Evolutionary conservation across 2,888 invertebrate species (phyloP), one percentile per base, ranked within the genome.

Genomic region (Platynereis dumerilii): DNA sequence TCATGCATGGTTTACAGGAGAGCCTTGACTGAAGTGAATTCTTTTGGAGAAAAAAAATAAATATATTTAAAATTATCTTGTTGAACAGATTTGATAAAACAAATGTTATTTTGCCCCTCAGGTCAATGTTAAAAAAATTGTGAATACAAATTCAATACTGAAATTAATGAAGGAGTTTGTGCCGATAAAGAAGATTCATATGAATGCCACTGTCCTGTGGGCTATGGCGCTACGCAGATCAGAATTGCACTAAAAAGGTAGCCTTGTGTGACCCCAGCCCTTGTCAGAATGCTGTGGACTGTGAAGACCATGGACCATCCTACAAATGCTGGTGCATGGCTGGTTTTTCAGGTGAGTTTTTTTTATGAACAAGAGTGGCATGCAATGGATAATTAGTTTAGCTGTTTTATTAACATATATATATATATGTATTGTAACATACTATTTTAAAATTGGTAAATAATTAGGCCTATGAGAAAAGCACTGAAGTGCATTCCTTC

Each of bases 271-370:
- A 61, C 42, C 61, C 61, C 10, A 54, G 54, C 26, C 61, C 61
- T 20, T 61, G 61, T 27, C 39, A 48, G 26, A 61, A 61, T 34
- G 61, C 61, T 42, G 54, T 54, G n/a, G 61, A 61, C 15, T 61
- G 61, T 26, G 54, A 42, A 20, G 61, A 61, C 44, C 54, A 61
- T 29, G 61, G 61, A 2, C 39, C 48, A 20, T 53, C 61, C 24
- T 61, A 53, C 42, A 61, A 53, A 7, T 61, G 61, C 34, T 54
- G 54, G 15, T 61, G 61, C 34, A 53, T 54, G 27, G 39, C 61
- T 24, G 61, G 61, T 1, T 61, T 61, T 27, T 54, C 61, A 42
- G 61, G 61, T 61, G 27, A 24, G 42, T 28, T 20, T 22, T 20
- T 20, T 17, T n/a, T 52, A n/a, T n/a, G n/a, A n/a, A n/a, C n/a